Conservation (phyloP, 2,797 vertebrate genomes). For the Artibeus lituratus region DNA sequence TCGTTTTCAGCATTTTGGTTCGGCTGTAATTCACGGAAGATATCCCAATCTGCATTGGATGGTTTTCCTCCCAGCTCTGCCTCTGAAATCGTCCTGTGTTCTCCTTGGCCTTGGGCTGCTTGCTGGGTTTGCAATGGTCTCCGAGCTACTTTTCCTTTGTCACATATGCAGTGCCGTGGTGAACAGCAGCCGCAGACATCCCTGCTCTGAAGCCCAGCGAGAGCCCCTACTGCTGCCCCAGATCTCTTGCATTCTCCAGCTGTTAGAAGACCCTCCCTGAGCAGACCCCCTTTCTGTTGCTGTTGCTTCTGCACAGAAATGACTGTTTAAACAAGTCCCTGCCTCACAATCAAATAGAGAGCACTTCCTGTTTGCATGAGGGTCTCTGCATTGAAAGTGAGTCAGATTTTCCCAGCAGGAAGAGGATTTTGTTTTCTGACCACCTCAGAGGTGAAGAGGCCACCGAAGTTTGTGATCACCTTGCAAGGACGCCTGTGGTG, state of each 20-base stretch:
- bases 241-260: not conserved
- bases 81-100: constrained; percentile 26
- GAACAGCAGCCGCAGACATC: not conserved
- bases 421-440: constrained; percentile 6
- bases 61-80: constrained; percentile 31
- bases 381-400: not conserved
- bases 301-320: not conserved
- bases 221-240: not conserved
- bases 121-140: not conserved
- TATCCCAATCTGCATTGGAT: constrained; percentile 34
- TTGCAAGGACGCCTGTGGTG: not conserved
- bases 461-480: not conserved
- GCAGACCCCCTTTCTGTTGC: not conserved
- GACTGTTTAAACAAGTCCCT: not conserved
- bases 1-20: constrained; percentile 62
- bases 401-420: not conserved
- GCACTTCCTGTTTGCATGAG: not conserved
- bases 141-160: not conserved
- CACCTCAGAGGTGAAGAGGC: not conserved
- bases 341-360: not conserved
- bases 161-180: not conserved
- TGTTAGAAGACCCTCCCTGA: not conserved
- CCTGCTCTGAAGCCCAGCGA: not conserved
- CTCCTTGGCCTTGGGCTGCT: not conserved
- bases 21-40: constrained; percentile 60